Evolutionary conservation across 2,113 vertebrate genomes (phyloP).

Genomic region (Apodemus sylvaticus): DNA sequence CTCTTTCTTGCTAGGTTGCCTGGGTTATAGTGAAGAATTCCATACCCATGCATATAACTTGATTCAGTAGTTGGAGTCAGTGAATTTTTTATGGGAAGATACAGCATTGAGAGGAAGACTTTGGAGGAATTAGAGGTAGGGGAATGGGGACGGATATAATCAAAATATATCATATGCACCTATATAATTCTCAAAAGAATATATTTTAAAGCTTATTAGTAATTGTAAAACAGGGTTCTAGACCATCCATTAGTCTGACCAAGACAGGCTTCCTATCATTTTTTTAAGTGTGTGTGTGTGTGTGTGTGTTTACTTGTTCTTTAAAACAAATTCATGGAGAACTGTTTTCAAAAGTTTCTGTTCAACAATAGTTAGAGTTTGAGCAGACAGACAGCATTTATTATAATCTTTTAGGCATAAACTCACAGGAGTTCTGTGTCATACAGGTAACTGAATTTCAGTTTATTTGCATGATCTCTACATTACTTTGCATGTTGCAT

Average conservation of each 20-base stretch:
- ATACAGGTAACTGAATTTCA: conserved; percentile 10
- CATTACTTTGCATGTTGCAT: background rate
- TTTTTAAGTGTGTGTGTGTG: background rate
- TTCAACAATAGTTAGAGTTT: background rate
- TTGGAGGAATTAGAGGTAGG: background rate
- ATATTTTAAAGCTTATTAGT: background rate
- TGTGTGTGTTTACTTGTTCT: background rate
- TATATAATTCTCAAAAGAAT: background rate
- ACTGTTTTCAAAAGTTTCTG: conserved; percentile 39
- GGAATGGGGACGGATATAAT: background rate
- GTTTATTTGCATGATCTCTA: background rate
- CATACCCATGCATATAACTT: background rate
- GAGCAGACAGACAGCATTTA: background rate
- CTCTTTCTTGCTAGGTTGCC: background rate
- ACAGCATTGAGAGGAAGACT: background rate
- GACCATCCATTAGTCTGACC: background rate
- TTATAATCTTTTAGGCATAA: background rate
- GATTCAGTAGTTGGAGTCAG: background rate
- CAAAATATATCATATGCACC: background rate
- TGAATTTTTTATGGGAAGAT: background rate
- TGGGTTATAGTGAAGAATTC: background rate
- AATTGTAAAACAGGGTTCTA: background rate
- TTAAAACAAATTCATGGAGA: background rate
- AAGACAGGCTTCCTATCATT: background rate
- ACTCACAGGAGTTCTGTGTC: conserved; percentile 29